These are phyloP conservation scores for Hetaerina titia DNA, from an alignment of 2,888 invertebrate genomes.

Conservation along the genomic window DNA sequence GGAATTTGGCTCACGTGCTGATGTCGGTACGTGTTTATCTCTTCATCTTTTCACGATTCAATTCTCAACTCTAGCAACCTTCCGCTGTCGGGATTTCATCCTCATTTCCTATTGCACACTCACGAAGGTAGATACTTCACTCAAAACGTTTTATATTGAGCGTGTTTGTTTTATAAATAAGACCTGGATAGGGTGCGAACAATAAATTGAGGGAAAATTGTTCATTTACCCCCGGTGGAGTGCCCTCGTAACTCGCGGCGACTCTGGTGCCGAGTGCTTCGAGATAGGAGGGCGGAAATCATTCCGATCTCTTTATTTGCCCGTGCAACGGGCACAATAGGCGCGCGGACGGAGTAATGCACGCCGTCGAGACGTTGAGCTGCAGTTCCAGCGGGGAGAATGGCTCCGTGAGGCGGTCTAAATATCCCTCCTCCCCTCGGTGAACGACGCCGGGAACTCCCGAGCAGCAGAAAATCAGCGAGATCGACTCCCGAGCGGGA, in stretches of 20 bases:
- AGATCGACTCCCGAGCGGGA: too few species aligned
- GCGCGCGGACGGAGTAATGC: not conserved
- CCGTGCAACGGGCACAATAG: not conserved
- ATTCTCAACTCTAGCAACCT: too few species aligned
- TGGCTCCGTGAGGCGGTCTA: not conserved
- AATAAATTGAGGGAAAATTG: not conserved
- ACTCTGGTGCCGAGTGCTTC: too few species aligned
- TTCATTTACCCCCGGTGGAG: not conserved
- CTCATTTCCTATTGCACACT: too few species aligned
- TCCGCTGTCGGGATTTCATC: too few species aligned
- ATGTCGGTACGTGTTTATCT: too few species aligned
- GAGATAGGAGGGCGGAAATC: not conserved
- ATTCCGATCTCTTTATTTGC: not conserved
- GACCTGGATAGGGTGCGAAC: slow-evolving; percentile 7
- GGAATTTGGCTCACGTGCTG: too few species aligned
- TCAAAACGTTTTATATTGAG: too few species aligned
- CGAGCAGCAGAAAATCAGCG: too few species aligned
- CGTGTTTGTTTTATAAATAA: not conserved
- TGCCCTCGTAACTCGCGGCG: not conserved
- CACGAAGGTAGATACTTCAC: too few species aligned
- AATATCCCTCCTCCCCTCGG: not conserved
- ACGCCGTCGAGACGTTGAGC: not conserved
- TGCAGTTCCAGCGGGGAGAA: not conserved
- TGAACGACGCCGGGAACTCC: too few species aligned
- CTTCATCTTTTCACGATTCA: too few species aligned